Evolutionary conservation across 2,113 vertebrate genomes (phyloP), one percentile per base, ranked within the genome.

Genomic region (Scatophagus argus): DNA sequence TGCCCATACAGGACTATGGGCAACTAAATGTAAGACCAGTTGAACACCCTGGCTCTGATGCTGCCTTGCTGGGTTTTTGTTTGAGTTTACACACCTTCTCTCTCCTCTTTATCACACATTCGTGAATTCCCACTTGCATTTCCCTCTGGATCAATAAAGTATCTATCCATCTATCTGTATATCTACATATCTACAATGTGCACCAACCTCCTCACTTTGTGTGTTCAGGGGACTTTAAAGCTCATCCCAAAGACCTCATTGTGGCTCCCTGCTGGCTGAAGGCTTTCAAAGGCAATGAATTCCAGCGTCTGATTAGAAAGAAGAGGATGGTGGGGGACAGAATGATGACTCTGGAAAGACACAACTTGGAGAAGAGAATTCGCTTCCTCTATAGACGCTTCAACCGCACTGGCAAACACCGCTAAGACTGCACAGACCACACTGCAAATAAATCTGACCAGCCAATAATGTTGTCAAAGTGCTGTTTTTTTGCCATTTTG

Each of bases 361-460:
- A 96, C 82, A 96, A 95, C 9, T 91, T 99, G 78, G 95, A 93
- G 41, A 99, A 99, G 88, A 95, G 96, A 65, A 97, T 99, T 86
- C 76, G 88, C 0, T 98, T 92, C 88, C 94, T 99, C 75, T 99
- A 98, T 91, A 96, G 71, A 69, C 96, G 94, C 31, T 97, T 95
- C 84, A 99, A 99, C 91, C 95, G 96, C 9, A 92, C 80, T 0
- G 97, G 97, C 36, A 97, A 98, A 91, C 93, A 96, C 62, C 94
- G 97, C 54, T 99, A 94, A 92, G 16, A 1, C 12, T 19, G 27
- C 60, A 41, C n/a, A 16, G 34, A 60, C 14, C 11, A 9, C 11
- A 9, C 17, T 21, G 43, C 31, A 59, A 47, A 78, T 43, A 41
- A 39, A 16, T 74, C 39, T 27, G 19, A 70, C 8, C 61, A 43